Conservation (phyloP, 2,797 vertebrate genomes). For the Apogon talboti region DNA sequence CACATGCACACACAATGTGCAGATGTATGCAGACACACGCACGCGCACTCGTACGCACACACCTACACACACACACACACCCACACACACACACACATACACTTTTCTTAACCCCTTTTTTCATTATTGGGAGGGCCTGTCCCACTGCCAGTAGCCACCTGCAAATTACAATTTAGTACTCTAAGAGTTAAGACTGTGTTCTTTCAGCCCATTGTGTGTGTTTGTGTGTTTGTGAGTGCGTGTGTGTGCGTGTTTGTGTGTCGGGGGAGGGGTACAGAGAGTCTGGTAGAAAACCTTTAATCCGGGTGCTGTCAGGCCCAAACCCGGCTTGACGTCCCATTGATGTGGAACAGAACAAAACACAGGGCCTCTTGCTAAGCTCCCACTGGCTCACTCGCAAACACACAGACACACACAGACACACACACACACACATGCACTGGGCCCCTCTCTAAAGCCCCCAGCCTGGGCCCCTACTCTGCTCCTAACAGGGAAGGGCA, state of each 20-base stretch:
- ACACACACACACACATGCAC: slow-evolving; percentile 39
- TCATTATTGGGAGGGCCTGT: slow-evolving; percentile 61
- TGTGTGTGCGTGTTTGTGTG: slow-evolving; percentile 35
- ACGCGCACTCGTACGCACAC: no score
- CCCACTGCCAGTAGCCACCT: slow-evolving; percentile 78
- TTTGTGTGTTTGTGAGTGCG: slow-evolving; percentile 39
- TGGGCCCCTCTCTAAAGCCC: slow-evolving; percentile 71
- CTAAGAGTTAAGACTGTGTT: slow-evolving; percentile 85
- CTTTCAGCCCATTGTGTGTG: slow-evolving; percentile 74
- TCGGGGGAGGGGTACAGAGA: slow-evolving; percentile 77
- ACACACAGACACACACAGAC: slow-evolving; percentile 12
- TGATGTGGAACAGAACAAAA: slow-evolving; percentile 92
- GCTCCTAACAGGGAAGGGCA: slow-evolving; percentile 68
- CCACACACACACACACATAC: slow-evolving; percentile 15
- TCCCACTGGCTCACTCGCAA: slow-evolving; percentile 59
- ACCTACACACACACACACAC: no score
- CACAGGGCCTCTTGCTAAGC: slow-evolving; percentile 83
- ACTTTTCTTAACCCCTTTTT: slow-evolving; percentile 43
- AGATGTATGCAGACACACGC: background rate
- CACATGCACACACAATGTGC: background rate
- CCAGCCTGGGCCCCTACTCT: slow-evolving; percentile 72
- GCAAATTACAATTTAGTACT: slow-evolving; percentile 87
- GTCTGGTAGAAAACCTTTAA: slow-evolving; percentile 87
- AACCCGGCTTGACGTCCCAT: slow-evolving; percentile 89
- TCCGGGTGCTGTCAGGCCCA: slow-evolving; percentile 87